Evolutionary conservation across 2,797 vertebrate genomes (phyloP), one percentile per base, ranked within the genome.

Genomic region (Cichlasoma orientale): DNA sequence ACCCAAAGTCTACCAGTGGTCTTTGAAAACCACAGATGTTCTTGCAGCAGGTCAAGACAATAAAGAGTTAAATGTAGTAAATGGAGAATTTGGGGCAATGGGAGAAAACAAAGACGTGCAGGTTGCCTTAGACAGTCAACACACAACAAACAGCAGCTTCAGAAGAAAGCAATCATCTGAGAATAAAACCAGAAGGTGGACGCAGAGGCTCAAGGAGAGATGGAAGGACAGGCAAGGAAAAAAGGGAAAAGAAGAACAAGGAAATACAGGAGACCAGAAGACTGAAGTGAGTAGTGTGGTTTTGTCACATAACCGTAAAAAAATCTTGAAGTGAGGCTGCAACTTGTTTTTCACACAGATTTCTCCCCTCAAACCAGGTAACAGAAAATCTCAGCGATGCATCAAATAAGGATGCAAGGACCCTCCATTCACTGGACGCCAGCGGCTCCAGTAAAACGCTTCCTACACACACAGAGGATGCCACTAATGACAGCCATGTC

Each of bases 151-250:
- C 73, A 79, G 38, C 31, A 69, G 31, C 38, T 13, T 16, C 0
- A 82, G 75, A 66, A 88, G 78, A 47, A 92, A 88, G 38, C 92
- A 84, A 38, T 53, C 78, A 25, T 72, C 86, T 4, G 88, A 87
- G 54, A 84, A 80, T 33, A 93, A 89, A 87, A 77, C 77, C 0
- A 85, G 74, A 44, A 90, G 82, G 74, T 95, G 95, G 94, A 94
- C 94, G 3, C 91, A 93, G 86, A 95, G 79, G 74, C 88, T 96
- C 58, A 95, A 93, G 81, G 94, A 90, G 23, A 91, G 47, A 61
- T 94, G 88, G 90, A 88, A 56, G 63, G 93, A 93, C 23, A 93
- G 88, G 73, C 76, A 74, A 2, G 89, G 80, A 23, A 86, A 85
- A 55, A 91, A 84, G 36, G 81, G 36, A 6, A 89, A 68, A 83